Percentiles rank a stretch among this genome's conserved stretches.
These are phyloP conservation scores for Branchipolynoe longqiensis DNA, from an alignment of 2,888 invertebrate genomes.

Conservation along the genomic window DNA sequence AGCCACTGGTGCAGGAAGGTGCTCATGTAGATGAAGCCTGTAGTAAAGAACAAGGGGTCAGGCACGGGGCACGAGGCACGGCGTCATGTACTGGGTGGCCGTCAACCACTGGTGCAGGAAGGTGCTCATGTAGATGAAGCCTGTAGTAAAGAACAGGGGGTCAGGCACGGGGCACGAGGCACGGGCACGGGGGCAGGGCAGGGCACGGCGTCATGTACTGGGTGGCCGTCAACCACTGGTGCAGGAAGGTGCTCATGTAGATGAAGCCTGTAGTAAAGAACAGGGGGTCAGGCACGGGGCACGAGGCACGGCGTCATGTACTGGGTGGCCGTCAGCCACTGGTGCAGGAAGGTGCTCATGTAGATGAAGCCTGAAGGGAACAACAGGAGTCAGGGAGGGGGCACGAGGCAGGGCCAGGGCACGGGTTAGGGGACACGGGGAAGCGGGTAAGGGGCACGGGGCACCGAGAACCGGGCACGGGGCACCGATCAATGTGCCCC, in stretches of 20 bases:
- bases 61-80: too few species aligned
- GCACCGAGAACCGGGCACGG: too few species aligned
- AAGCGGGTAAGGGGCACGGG: too few species aligned
- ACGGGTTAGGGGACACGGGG: too few species aligned
- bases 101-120: conserved; percentile 98
- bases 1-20: conserved; percentile 98
- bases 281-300: too few species aligned
- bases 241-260: conserved; percentile 96
- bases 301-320: conserved; percentile 99
- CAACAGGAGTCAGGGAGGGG: too few species aligned
- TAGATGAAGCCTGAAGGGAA: conserved; percentile 92
- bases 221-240: conserved; percentile 99
- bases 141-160: conserved; percentile 74
- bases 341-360: conserved; percentile 96
- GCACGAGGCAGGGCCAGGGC: too few species aligned
- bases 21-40: conserved; percentile 95
- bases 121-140: conserved; percentile 97
- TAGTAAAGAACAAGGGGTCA: conserved; percentile 52
- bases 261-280: conserved; percentile 87
- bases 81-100: conserved; percentile 99
- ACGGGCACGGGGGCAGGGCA: too few species aligned
- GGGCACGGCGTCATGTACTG: conserved; percentile 99
- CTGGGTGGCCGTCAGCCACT: conserved; percentile 99
- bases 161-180: too few species aligned
- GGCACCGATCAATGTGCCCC: too few species aligned